phyloP scores from a whole-genome alignment of 2,888 invertebrate species.

The Cyclophora albipunctata region DNA sequence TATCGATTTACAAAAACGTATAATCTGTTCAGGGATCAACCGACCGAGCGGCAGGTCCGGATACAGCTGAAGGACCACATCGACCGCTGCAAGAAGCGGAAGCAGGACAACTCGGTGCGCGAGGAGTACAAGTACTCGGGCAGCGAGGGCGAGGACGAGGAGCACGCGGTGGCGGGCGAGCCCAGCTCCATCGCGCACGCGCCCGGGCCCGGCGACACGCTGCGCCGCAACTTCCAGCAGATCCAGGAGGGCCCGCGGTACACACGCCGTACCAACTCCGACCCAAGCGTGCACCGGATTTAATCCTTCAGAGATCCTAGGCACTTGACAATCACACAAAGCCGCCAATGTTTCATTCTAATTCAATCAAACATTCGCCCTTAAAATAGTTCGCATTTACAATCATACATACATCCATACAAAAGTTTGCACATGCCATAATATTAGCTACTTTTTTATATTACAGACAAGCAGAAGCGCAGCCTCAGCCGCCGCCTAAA shows the following conservation, averaged over 20 bases:
- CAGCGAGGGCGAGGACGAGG: conserved; percentile 98
- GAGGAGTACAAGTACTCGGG: conserved; percentile 92
- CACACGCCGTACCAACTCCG: background rate
- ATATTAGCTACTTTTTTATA: conserved; percentile 13
- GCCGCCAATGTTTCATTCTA: too few relatives aligned
- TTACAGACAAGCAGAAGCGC: conserved; percentile 78
- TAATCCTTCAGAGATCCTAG: too few relatives aligned
- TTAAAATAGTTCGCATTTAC: background rate
- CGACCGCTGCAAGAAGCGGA: conserved; percentile 95
- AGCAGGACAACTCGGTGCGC: conserved; percentile 87
- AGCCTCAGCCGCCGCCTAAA: conserved; percentile 77
- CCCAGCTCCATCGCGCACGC: conserved; percentile 95
- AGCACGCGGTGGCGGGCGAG: conserved; percentile 92
- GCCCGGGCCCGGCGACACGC: conserved; percentile 90
- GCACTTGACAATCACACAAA: too few relatives aligned
- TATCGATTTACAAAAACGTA: background rate
- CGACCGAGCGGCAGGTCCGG: conserved; percentile 97
- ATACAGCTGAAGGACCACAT: conserved; percentile 99
- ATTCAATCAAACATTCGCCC: background rate
- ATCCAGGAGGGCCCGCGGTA: conserved; percentile 86
- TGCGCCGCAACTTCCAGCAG: conserved; percentile 98
- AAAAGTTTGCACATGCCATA: background rate
- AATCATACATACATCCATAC: background rate
- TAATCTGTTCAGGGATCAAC: conserved; percentile 84
- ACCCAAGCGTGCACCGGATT: too few relatives aligned